A percentile compares a stretch with the other conserved stretches of the same genome.
Evolutionary conservation across 1,140 invertebrate species (phyloP).

Genomic region (Cydia strobilella): DNA sequence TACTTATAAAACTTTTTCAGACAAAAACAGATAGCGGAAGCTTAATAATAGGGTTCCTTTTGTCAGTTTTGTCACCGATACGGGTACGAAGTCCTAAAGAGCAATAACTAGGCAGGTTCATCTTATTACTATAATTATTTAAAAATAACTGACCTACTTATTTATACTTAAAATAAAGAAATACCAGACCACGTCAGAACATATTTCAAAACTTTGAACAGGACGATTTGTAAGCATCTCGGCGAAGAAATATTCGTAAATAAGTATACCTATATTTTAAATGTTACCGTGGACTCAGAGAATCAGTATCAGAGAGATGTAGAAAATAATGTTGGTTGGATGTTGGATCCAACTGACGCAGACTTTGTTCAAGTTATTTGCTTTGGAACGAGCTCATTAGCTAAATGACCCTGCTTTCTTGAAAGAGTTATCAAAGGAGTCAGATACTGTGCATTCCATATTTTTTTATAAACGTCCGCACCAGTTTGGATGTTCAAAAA

Average conservation of each 20-base stretch:
- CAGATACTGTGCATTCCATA: slow-evolving; percentile 17
- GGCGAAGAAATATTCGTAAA: slow-evolving; percentile 5
- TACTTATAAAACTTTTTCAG: too few relatives aligned
- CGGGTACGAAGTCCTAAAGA: too few relatives aligned
- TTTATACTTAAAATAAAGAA: slow-evolving; percentile 5
- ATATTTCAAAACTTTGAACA: slow-evolving; percentile 23
- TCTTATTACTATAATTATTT: too few relatives aligned
- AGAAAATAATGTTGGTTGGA: slow-evolving; percentile 49
- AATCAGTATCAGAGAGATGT: slow-evolving; percentile 59
- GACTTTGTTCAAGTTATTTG: slow-evolving; percentile 71
- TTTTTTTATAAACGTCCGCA: not conserved
- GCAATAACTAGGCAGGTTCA: too few relatives aligned
- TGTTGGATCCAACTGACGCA: slow-evolving; percentile 51
- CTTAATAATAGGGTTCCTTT: too few relatives aligned
- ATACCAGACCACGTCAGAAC: not conserved
- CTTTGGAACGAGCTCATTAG: slow-evolving; percentile 70
- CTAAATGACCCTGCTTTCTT: slow-evolving; percentile 70
- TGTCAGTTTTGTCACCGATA: too few relatives aligned
- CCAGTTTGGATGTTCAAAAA: too few relatives aligned
- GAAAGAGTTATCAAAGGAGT: slow-evolving; percentile 58
- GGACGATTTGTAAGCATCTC: slow-evolving; percentile 15
- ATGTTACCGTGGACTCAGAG: slow-evolving; percentile 45
- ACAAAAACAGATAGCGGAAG: too few relatives aligned
- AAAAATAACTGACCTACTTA: too few relatives aligned
- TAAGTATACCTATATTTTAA: slow-evolving; percentile 40